phyloP scores from a whole-genome alignment of 2,888 invertebrate genomes.

The Tineola bisselliella region DNA sequence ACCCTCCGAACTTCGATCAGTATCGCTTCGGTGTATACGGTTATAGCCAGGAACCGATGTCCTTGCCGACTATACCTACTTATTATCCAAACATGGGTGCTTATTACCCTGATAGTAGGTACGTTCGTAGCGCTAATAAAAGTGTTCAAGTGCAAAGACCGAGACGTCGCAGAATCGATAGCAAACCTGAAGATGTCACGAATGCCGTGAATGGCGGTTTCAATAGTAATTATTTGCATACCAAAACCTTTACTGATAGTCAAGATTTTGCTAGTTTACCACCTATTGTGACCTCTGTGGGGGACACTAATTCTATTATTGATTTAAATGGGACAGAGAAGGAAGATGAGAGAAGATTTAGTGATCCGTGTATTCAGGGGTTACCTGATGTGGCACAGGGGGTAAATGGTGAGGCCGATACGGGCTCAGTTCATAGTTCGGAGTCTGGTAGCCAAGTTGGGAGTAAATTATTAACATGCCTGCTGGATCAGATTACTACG shows the following conservation, averaged over 20 bases:
- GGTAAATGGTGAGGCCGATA: conserved; percentile 58
- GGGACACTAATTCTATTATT: conserved; percentile 56
- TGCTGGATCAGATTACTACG: conserved; percentile 77
- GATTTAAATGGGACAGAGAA: conserved; percentile 60
- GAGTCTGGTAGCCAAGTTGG: conserved; percentile 65
- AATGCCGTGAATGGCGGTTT: conserved; percentile 32
- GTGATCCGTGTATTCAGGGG: conserved; percentile 73
- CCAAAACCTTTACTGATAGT: conserved; percentile 50
- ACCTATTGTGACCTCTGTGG: conserved; percentile 70
- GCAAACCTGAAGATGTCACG: conserved; percentile 39
- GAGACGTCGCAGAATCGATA: conserved; percentile 37
- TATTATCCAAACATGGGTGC: conserved; percentile 44
- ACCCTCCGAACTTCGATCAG: conserved; percentile 51
- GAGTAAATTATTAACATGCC: conserved; percentile 68
- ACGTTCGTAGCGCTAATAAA: conserved; percentile 38
- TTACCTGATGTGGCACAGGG: conserved; percentile 48
- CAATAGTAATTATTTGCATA: conserved; percentile 40
- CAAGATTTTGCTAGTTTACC: conserved; percentile 76
- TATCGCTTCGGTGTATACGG: conserved; percentile 63
- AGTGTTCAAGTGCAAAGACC: conserved; percentile 46
- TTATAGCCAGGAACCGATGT: conserved; percentile 70
- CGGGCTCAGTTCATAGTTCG: conserved; percentile 65
- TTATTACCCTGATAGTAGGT: conserved; percentile 41
- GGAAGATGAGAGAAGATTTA: conserved; percentile 68
- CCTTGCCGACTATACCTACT: conserved; percentile 70